A percentile compares a stretch with the other conserved stretches of the same genome.
phyloP scores from a whole-genome alignment of 2,888 invertebrate genomes.

The Salpingus planirostris region DNA sequence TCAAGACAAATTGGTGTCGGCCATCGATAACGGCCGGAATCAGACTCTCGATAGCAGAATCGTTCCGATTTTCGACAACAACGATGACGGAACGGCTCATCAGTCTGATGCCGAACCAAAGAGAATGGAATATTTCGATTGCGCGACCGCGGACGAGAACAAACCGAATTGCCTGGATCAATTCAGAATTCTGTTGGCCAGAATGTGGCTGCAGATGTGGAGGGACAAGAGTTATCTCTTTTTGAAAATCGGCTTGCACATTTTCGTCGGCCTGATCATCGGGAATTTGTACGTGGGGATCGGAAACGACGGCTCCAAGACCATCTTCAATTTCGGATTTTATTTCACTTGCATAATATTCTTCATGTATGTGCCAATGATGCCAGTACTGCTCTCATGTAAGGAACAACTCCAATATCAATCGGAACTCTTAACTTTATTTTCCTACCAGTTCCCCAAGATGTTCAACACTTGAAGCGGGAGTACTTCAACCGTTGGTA shows the following conservation, averaged over 20 bases:
- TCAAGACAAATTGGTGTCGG: conserved; percentile 58
- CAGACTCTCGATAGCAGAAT: conserved; percentile 2
- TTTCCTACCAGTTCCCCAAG: conserved; percentile 60
- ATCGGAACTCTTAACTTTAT: not conserved
- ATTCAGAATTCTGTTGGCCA: conserved; percentile 54
- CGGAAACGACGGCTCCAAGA: conserved; percentile 73
- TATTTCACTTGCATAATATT: conserved; percentile 71
- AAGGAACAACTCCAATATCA: conserved; percentile 38
- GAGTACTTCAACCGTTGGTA: conserved; percentile 86
- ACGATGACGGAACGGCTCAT: no score
- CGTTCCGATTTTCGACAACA: conserved; percentile 7
- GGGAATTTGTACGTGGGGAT: conserved; percentile 63
- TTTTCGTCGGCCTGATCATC: conserved; percentile 59
- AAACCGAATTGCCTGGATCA: conserved; percentile 43
- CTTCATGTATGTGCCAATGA: conserved; percentile 74
- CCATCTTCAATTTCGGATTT: conserved; percentile 76
- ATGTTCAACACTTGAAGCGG: conserved; percentile 67
- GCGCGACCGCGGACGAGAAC: not conserved
- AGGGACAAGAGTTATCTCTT: conserved; percentile 67
- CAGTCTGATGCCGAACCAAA: conserved; percentile 4
- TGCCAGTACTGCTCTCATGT: conserved; percentile 74
- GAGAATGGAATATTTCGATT: conserved; percentile 7
- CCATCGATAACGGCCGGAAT: conserved; percentile 55
- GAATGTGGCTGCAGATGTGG: conserved; percentile 68
- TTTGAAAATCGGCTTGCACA: conserved; percentile 58